Evolutionary conservation across 2,113 vertebrate species (phyloP), one percentile per base, ranked within the genome.

Genomic region (Cyprichromis sp.): DNA sequence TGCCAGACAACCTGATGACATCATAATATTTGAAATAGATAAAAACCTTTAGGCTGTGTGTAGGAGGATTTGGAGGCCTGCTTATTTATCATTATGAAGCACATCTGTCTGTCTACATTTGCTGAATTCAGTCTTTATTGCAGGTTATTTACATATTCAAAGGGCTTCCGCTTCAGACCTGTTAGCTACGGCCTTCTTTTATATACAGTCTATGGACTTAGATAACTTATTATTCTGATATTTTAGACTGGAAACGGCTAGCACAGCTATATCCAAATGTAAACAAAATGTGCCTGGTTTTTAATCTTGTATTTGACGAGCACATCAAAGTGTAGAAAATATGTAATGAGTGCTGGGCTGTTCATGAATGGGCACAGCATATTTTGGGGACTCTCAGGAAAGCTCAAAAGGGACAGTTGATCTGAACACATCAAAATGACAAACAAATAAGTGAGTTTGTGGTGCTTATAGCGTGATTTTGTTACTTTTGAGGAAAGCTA

Each of bases 251-350:
- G 42, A 47, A 76, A 76, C 0, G 1, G 0, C 42, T 47, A 5
- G 21, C 24, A 76, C 0, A 0, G 21, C 38, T 73, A 14, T 29
- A 29, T 76, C 71, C 21, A 47, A 29, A 47, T 47, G 13, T 45
- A 76, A 50, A 76, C 0, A 76, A 76, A 76, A 76, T 47, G 40
- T 47, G 4, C 40, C 42, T 29, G 42, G 16, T 47, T 19, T 29
- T 47, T 11, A 76, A 9, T 29, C 9, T 47, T 76, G 24, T 47
- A 16, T 17, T 78, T 78, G 9, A 76, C 3, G 1, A 76, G 14
- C 1, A 50, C 71, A 31, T 31, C 16, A 76, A 29, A 47, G 24
- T 76, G 1, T 47, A 29, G 3, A 19, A 47, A 17, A 4, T 80
- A 9, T 55, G 3, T 80, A 40, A 57, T 24, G 13, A 26, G 53